Evolutionary conservation across 1,140 invertebrate genomes (phyloP).

Genomic region (Trachymyrmex cornetzi): DNA sequence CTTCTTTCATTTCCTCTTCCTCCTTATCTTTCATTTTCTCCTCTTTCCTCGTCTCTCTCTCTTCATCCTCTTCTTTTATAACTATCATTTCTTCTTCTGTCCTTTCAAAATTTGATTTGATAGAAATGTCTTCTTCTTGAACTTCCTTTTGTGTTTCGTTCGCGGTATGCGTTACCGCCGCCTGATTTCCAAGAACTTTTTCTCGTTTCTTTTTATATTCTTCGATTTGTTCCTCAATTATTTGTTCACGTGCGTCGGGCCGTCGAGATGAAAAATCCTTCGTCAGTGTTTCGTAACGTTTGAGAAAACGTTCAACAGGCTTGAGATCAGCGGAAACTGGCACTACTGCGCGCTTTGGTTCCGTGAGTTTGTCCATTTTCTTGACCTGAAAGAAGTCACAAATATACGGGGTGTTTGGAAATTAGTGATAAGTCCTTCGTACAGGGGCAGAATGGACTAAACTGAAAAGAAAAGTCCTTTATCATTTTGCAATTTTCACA

Average conservation of each 20-base stretch:
- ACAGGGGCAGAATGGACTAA: too few relatives aligned
- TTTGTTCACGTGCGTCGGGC: slow-evolving; percentile 77
- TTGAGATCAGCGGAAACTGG: slow-evolving; percentile 73
- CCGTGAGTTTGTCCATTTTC: slow-evolving; percentile 84
- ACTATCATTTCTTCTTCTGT: not conserved
- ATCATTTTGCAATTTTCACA: too few relatives aligned
- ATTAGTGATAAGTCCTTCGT: too few relatives aligned
- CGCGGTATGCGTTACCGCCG: not conserved
- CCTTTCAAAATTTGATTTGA: not conserved
- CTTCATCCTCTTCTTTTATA: not conserved
- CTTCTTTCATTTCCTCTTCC: not conserved
- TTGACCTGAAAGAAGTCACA: slow-evolving; percentile 70
- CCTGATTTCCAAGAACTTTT: slow-evolving; percentile 80
- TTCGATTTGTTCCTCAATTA: slow-evolving; percentile 85
- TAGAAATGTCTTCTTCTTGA: slow-evolving; percentile 13
- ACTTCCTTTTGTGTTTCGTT: slow-evolving; percentile 11
- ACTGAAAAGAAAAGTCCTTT: too few relatives aligned
- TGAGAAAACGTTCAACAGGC: slow-evolving; percentile 79
- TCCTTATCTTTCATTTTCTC: not conserved
- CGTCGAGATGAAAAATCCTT: slow-evolving; percentile 76
- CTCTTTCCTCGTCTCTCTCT: not conserved
- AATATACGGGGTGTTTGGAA: not conserved
- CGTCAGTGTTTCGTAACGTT: slow-evolving; percentile 75
- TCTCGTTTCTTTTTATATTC: slow-evolving; percentile 85
- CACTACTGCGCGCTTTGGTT: slow-evolving; percentile 78